Evolutionary conservation across 2,888 invertebrate species (phyloP), one percentile per base, ranked within the genome.

Genomic region (Sipha maydis): DNA sequence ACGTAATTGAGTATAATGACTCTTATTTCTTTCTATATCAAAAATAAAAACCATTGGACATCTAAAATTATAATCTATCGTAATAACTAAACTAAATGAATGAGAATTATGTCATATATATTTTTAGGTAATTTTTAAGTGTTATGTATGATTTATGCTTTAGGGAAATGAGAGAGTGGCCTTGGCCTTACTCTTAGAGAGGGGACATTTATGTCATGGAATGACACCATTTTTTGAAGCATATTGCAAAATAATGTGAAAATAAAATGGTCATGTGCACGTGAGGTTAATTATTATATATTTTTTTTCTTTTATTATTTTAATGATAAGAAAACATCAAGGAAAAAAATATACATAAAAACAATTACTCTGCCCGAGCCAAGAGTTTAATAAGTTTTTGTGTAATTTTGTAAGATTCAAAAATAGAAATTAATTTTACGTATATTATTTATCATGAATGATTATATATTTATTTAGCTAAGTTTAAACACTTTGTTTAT

Each of bases 241-340:
- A 28, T 19, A 34, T 88, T 88, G 88, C 88, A 88, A 88, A 82
- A 88, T 82, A 80, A 67, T 82, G 56, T 41, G 61, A 88, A 82
- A 75, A 75, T 41, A 88, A 88, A 73, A 73, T 17, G 67, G 82
- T 88, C 80, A 82, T 82, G 80, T 82, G 28, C 21, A n/a, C 85
- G 54, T 25, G 85, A 34, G 76, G 76, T 85, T 85, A 85, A 67
- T 77, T 85, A 48, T 28, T 69, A 48, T 14, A 28, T 69, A 28
- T 84, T 75, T 71, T 19, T 61, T 75, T 61, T 61, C 38, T 67
- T 76, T 25, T 77, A 41, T 76, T 84, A 56, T 83, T 75, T 25
- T 21, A 61, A 61, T 25, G 21, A 21, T 61, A 21, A 7, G 61
- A 21, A 61, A 61, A 61, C 7, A 3, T 61, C 3, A 4, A 34